A percentile compares a stretch with the other conserved stretches of the same genome.
Conservation (phyloP, 2,113 vertebrate species). For the Salvelinus fontinalis region DNA sequence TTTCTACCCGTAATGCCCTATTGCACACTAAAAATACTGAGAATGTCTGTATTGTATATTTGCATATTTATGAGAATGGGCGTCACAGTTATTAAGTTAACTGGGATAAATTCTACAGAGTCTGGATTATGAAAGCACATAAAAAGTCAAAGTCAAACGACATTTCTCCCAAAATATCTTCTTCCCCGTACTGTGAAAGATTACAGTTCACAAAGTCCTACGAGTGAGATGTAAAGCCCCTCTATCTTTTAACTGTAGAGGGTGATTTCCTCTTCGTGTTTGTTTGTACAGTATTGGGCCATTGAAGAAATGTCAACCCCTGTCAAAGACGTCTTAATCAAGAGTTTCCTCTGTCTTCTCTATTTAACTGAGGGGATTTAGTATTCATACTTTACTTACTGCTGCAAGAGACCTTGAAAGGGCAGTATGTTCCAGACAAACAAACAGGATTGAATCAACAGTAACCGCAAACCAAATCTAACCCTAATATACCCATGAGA, state of each 20-base stretch:
- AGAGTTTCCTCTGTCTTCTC: too few species aligned
- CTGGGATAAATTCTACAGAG: constrained; percentile 55
- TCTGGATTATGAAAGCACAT: constrained; percentile 62
- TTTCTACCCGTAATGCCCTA: constrained; percentile 28
- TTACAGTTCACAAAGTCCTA: constrained; percentile 3
- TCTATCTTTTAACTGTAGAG: not conserved
- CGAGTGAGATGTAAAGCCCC: not conserved
- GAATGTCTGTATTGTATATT: constrained; percentile 57
- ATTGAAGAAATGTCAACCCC: too few species aligned
- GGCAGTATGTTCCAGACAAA: not conserved
- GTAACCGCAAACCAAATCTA: not conserved
- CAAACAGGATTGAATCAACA: not conserved
- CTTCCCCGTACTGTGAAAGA: constrained; percentile 15
- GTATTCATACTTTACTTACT: not conserved
- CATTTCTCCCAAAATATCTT: constrained; percentile 33
- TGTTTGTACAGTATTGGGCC: too few species aligned
- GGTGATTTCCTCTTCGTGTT: not conserved
- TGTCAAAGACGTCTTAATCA: too few species aligned
- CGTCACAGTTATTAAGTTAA: constrained; percentile 66
- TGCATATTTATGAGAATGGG: constrained; percentile 70
- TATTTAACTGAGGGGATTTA: not conserved
- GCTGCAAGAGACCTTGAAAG: not conserved
- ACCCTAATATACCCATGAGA: not conserved
- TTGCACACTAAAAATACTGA: constrained; percentile 27
- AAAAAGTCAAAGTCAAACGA: constrained; percentile 63